Base-by-base conservation (phyloP, 2,888 invertebrate genomes). In the Suillia variegata region DNA sequence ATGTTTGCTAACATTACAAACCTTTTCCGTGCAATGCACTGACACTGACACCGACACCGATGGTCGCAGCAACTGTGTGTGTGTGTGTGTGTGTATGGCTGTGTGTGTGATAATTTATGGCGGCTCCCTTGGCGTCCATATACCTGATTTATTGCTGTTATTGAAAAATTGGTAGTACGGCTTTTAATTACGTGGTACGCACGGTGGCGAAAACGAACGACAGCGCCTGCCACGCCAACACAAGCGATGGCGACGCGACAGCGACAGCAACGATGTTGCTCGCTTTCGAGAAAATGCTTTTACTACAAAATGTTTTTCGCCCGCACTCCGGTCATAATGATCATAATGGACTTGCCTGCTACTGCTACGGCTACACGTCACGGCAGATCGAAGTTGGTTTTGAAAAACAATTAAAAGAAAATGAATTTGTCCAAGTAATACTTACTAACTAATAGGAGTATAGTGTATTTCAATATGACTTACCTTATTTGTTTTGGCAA, bases 91-190 rank as follows among this genome's bases (percentile, higher is more conserved):
- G n/a, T 38, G 38, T 38, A n/a, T 38, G 38, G 10, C n/a, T 38
- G 38, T 13, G n/a, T n/a, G 64, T 59, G 62, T 63, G 64, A 73
- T 76, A 76, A 79, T 79, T 78, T 79, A 78, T 78, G 70, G 70
- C 65, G 58, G 68, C 65, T 78, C 79, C 77, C 79, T 62, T 62
- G 75, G 69, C 75, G 72, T 74, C 68, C 73, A 76, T 73, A 72
- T 67, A 72, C 67, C 71, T 79, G 78, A 79, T 79, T 79, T 79
- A 79, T 79, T 68, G 73, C 70, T 76, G 79, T 79, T 78, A 79
- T 79, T 79, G 78, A 79, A 79, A 79, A 78, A 76, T 77, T 75
- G 74, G 68, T 74, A 70, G 67, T 70, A 70, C 67, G 66, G 67
- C 75, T 76, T 75, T 75, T 75, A 76, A 75, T 75, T 75, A 75